Percentiles rank a stretch among this genome's conserved stretches.
These are phyloP conservation scores for Mongoloraphidia duomilia DNA, from an alignment of 2,888 invertebrate species.

Conservation along the genomic window DNA sequence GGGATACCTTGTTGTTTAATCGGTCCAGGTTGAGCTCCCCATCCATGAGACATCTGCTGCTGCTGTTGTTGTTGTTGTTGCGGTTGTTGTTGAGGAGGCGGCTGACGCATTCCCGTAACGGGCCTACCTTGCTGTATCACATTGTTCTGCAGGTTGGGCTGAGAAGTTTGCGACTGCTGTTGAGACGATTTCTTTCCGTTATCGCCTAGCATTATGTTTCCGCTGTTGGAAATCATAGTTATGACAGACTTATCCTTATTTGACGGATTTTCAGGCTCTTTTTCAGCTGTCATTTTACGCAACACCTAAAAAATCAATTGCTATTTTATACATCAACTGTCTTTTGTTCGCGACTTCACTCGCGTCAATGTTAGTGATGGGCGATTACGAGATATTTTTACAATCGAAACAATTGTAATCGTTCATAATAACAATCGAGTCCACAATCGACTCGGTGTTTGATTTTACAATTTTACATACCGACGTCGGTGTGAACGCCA, in stretches of 20 bases:
- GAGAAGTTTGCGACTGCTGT: conserved; percentile 14
- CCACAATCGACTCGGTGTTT: too few relatives aligned
- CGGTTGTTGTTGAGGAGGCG: conserved; percentile 16
- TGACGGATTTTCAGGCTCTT: conserved; percentile 43
- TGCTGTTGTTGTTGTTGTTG: conserved; percentile 16
- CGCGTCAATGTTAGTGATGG: too few relatives aligned
- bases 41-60: conserved; percentile 16
- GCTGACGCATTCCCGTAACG: conserved; percentile 25
- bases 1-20: conserved; percentile 19
- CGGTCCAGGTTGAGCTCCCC: not conserved
- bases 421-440: too few relatives aligned
- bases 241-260: conserved; percentile 8
- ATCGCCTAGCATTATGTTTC: conserved; percentile 25
- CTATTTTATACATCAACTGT: not conserved
- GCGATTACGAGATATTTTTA: too few relatives aligned
- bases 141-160: conserved; percentile 9
- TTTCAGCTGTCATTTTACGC: conserved; percentile 87
- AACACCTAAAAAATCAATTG: conserved; percentile 37
- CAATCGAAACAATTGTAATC: too few relatives aligned
- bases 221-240: conserved; percentile 20
- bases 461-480: too few relatives aligned
- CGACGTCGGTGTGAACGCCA: conserved; percentile 86
- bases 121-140: conserved; percentile 24
- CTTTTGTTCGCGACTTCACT: too few relatives aligned
- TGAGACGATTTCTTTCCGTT: conserved; percentile 19